Percentiles rank a stretch among this genome's conserved stretches.
Conservation (phyloP, 1,140 invertebrate species). For the Microplitis demolitor region DNA sequence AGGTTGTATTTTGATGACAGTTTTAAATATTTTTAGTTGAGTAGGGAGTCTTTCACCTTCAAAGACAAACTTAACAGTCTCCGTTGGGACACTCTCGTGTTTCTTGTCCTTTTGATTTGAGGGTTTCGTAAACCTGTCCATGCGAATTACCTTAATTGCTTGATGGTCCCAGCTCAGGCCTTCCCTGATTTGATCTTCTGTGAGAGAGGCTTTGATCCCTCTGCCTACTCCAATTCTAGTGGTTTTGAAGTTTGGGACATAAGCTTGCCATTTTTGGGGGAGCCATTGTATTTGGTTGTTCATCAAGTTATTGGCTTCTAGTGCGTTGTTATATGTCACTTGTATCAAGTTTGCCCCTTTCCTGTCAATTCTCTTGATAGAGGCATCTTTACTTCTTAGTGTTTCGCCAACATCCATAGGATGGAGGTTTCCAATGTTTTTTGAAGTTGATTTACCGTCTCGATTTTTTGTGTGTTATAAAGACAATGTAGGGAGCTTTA, state of each 20-base stretch:
- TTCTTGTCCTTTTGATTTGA: no score
- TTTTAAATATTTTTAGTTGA: no score
- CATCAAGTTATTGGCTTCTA: slow-evolving; percentile 5
- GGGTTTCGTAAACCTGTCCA: slow-evolving; percentile 17
- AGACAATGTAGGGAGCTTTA: no score
- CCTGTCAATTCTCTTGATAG: slow-evolving; percentile 10
- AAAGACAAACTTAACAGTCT: slow-evolving; percentile 13
- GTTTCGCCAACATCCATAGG: slow-evolving; percentile 13
- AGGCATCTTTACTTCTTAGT: slow-evolving; percentile 2
- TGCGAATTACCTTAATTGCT: background rate
- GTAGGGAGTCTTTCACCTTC: no score
- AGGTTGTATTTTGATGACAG: slow-evolving; percentile 4
- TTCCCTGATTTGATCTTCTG: slow-evolving; percentile 11
- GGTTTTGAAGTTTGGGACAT: slow-evolving; percentile 3
- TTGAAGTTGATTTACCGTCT: no score
- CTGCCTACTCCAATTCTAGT: slow-evolving; percentile 3
- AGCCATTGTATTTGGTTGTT: background rate
- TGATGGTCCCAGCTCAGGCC: slow-evolving; percentile 18
- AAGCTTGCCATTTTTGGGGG: slow-evolving; percentile 5
- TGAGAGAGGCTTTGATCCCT: background rate
- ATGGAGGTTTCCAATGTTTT: no score
- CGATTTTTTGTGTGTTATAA: no score
- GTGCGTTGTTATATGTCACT: background rate
- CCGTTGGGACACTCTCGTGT: background rate
- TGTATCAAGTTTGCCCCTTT: slow-evolving; percentile 1